phyloP scores from a whole-genome alignment of 37 sponge, comb jelly and placozoan genomes.

The Axinella damicornis region DNA sequence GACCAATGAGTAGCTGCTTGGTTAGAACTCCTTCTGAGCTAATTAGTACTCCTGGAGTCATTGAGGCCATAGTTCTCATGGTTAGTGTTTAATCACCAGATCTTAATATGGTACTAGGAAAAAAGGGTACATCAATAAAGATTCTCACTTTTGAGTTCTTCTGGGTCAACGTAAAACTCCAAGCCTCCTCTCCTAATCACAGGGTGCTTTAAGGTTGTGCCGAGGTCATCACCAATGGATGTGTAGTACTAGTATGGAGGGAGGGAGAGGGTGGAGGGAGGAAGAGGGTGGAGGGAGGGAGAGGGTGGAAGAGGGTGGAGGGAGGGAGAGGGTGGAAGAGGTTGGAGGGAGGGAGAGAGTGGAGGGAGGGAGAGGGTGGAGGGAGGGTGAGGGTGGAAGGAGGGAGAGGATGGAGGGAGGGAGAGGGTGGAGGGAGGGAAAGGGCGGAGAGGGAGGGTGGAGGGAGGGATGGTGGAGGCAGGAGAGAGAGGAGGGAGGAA shows the following conservation, averaged over 20 bases:
- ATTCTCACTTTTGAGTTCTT: conserved; percentile 29
- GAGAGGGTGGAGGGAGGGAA: neutral
- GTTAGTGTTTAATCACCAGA: no score
- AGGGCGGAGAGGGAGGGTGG: neutral
- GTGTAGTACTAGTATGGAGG: conserved; percentile 3
- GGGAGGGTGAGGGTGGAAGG: no score
- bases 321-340: no score
- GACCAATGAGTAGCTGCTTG: no score
- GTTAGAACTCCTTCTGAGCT: no score
- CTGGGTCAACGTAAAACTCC: conserved; percentile 53
- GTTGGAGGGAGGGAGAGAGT: no score
- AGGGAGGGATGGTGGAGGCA: conserved; percentile 27
- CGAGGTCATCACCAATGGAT: neutral
- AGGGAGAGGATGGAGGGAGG: neutral
- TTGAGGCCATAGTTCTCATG: no score
- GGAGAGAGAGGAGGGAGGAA: neutral
- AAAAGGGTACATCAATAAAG: neutral
- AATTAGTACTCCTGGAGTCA: no score
- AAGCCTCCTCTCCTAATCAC: conserved; percentile 36
- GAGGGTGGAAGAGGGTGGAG: neutral
- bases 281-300: neutral
- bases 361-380: no score
- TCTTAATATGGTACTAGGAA: neutral
- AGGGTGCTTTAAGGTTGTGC: conserved; percentile 25
- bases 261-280: neutral